Conservation (phyloP, 2,113 vertebrate genomes). For the Microcebus murinus region DNA sequence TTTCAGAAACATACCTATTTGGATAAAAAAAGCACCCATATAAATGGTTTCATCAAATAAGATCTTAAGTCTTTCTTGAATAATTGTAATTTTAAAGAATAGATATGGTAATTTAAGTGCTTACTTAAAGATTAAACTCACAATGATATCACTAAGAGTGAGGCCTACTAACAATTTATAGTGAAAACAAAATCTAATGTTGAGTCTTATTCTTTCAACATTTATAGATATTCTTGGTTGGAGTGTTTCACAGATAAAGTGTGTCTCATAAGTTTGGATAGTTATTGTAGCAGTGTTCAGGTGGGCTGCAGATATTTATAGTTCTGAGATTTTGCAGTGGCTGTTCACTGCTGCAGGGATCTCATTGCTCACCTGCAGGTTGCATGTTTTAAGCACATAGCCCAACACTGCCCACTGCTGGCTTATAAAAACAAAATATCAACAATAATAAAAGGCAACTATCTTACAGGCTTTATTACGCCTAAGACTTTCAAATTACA, state of each 20-base stretch:
- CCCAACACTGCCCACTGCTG: constrained; percentile 10
- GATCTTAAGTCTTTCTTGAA: background rate
- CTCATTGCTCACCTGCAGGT: background rate
- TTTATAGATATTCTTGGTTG: background rate
- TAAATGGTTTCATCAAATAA: no score
- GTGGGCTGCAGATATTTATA: background rate
- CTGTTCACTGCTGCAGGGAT: background rate
- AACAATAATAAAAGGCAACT: background rate
- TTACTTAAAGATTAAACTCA: background rate
- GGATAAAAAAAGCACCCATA: no score
- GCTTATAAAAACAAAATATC: background rate
- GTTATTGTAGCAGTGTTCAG: background rate
- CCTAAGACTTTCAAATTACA: background rate
- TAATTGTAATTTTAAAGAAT: constrained; percentile 20
- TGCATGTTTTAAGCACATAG: background rate
- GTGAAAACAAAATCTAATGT: background rate
- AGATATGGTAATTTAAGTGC: background rate
- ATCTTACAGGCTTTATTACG: background rate
- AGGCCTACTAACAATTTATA: background rate
- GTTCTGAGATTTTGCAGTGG: background rate
- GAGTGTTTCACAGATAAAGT: background rate
- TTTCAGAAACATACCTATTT: no score
- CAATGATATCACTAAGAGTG: background rate
- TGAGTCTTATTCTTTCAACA: background rate
- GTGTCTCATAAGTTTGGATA: background rate